phyloP scores from a whole-genome alignment of 2,888 invertebrate species.

The Oasisia sp. region DNA sequence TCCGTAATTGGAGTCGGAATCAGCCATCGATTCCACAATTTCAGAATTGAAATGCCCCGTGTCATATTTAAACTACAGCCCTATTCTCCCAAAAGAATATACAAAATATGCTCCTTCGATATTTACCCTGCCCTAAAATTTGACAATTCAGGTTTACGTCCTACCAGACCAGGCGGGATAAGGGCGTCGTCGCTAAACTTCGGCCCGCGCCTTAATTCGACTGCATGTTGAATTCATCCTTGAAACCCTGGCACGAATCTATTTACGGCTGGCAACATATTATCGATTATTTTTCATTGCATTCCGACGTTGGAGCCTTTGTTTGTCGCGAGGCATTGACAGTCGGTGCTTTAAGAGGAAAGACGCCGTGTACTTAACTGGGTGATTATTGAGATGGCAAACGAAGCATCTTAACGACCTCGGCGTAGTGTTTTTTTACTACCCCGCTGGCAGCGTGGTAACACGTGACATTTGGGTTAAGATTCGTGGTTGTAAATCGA shows the following conservation, averaged over 20 bases:
- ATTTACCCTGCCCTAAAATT: too few species aligned
- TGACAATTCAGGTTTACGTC: not conserved
- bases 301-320: not conserved
- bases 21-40: too few species aligned
- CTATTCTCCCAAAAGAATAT: too few species aligned
- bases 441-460: not conserved
- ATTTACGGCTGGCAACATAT: not conserved
- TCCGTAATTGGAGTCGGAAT: too few species aligned
- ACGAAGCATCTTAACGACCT: not conserved
- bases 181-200: not conserved
- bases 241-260: not conserved
- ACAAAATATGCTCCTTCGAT: too few species aligned
- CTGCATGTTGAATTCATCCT: not conserved
- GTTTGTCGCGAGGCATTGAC: not conserved
- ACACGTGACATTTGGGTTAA: not conserved
- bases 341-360: not conserved
- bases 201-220: not conserved
- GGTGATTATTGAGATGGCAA: not conserved
- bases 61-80: too few species aligned
- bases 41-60: too few species aligned
- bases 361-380: not conserved
- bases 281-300: constrained; percentile 6
- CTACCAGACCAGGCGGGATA: not conserved
- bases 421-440: not conserved
- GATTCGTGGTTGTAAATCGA: not conserved